A percentile compares a stretch with the other conserved stretches of the same genome.
phyloP scores from a whole-genome alignment of 2,888 invertebrate genomes.

The Chrysina gloriosa region DNA sequence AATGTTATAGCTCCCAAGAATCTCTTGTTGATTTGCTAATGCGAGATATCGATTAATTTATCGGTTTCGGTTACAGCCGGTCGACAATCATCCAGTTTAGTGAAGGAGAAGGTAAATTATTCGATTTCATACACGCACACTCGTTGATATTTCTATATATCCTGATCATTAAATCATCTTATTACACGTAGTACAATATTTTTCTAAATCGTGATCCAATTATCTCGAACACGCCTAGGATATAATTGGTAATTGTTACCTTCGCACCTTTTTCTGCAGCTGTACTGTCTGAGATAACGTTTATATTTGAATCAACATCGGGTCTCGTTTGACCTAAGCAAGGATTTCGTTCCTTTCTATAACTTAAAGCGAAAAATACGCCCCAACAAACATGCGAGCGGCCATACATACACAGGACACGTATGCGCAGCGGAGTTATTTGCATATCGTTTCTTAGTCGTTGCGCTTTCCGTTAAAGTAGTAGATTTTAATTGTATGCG shows the following conservation, averaged over 20 bases:
- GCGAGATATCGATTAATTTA: neutral
- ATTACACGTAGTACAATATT: neutral
- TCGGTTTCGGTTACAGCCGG: neutral
- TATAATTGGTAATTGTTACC: no score
- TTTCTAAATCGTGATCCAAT: neutral
- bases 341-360: slow-evolving; percentile 13
- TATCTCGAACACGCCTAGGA: no score
- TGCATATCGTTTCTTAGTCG: neutral
- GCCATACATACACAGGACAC: no score
- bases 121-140: neutral
- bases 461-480: neutral
- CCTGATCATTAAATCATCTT: no score
- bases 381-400: neutral
- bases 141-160: no score
- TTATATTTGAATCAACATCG: slow-evolving; percentile 21
- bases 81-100: slow-evolving; percentile 16
- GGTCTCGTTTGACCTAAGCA: neutral
- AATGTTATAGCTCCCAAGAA: no score
- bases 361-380: neutral
- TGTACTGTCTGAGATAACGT: slow-evolving; percentile 14
- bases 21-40: neutral
- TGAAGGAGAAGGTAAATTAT: neutral
- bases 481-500: neutral
- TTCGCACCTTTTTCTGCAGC: neutral
- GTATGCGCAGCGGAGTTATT: neutral